Conservation (phyloP, 2,113 vertebrate genomes). For the Elaphurus davidianus region DNA sequence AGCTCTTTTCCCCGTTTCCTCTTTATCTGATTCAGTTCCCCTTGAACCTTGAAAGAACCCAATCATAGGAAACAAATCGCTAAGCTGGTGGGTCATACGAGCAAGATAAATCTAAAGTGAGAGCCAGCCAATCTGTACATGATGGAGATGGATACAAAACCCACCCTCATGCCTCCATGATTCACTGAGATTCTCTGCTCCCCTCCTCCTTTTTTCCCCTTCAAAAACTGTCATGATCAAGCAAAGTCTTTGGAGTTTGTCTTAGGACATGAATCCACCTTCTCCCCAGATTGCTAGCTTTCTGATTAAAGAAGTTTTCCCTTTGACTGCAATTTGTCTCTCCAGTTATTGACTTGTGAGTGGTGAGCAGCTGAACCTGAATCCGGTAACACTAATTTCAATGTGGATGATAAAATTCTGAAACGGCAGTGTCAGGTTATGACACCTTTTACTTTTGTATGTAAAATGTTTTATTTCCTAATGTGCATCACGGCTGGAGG, state of each 20-base stretch:
- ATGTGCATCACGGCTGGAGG: fast-evolving
- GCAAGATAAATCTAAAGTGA: background rate
- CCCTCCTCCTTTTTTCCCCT: background rate
- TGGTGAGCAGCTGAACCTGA: background rate
- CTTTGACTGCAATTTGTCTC: background rate
- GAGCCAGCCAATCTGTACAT: background rate
- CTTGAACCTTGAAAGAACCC: background rate
- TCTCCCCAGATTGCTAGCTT: background rate
- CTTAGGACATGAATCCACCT: background rate
- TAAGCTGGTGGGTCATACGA: background rate
- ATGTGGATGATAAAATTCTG: background rate
- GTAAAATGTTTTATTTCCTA: background rate
- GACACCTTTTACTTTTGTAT: background rate
- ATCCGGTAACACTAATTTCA: background rate
- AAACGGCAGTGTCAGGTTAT: background rate
- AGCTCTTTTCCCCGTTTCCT: background rate
- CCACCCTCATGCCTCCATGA: background rate
- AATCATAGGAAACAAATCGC: background rate
- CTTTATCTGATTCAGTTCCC: background rate
- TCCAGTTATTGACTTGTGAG: background rate
- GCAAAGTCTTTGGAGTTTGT: background rate
- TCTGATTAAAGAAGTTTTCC: background rate
- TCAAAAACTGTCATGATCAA: background rate
- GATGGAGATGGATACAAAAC: background rate
- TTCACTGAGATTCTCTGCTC: background rate